Evolutionary conservation across 2,888 invertebrate species (phyloP).

Genomic region (Ennomos fuscantarius): DNA sequence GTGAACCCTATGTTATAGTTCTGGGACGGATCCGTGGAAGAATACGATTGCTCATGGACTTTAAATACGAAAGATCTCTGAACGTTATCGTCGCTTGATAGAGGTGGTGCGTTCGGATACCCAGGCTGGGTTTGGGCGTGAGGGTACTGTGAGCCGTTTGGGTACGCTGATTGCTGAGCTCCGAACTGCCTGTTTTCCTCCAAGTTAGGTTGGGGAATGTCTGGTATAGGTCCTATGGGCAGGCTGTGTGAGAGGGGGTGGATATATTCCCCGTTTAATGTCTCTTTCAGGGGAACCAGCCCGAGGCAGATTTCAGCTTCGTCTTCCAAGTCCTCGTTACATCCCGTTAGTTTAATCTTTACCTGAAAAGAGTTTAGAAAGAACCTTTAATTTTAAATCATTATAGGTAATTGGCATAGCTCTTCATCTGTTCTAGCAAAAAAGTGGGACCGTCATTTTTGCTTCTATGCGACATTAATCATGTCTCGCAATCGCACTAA

Average conservation of each 20-base stretch:
- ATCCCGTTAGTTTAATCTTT: conserved; percentile 63
- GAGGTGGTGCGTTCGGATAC: not conserved
- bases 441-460: no score
- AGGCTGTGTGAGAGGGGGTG: conserved; percentile 59
- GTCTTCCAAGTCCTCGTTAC: conserved; percentile 60
- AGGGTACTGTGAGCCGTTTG: not conserved
- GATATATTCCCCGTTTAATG: conserved; percentile 41
- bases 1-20: conserved; percentile 33
- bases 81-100: no score
- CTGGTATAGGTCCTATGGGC: conserved; percentile 55
- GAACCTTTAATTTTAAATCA: no score
- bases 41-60: conserved; percentile 13
- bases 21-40: conserved; percentile 25
- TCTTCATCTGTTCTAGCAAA: no score
- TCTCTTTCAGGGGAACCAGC: conserved; percentile 52
- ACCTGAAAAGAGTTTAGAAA: conserved; percentile 48
- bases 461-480: no score
- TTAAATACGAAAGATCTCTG: conserved; percentile 10
- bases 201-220: conserved; percentile 9
- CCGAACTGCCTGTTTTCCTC: not conserved
- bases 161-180: conserved; percentile 10
- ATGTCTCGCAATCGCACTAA: no score
- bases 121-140: conserved; percentile 1
- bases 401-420: not conserved
- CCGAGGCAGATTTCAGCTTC: conserved; percentile 65